Evolutionary conservation across 92 coral and sea anemone species (phyloP).

Genomic region (Porites cylindrica): DNA sequence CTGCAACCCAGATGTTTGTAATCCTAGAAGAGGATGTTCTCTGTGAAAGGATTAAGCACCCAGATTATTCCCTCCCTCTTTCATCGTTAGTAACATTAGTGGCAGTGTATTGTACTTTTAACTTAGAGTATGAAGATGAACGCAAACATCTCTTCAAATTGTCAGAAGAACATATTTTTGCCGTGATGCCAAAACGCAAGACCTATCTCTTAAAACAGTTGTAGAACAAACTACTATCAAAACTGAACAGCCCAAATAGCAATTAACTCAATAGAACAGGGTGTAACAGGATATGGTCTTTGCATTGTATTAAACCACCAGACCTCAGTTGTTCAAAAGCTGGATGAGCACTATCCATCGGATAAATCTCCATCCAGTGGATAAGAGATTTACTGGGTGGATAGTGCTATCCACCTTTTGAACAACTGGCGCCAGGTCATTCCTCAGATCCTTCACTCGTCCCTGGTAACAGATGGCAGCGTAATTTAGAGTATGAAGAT

Average conservation of each 20-base stretch:
- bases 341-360: too few species aligned
- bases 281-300: too few species aligned
- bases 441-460: not conserved
- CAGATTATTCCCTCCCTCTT: not conserved
- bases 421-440: not conserved
- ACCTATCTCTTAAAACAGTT: constrained; percentile 12
- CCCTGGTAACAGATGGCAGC: constrained; percentile 29
- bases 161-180: constrained; percentile 29
- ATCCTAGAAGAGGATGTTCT: constrained; percentile 21
- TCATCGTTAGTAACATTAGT: constrained; percentile 25
- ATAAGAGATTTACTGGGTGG: too few species aligned
- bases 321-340: too few species aligned
- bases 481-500: constrained; percentile 25
- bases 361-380: too few species aligned
- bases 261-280: too few species aligned
- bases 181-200: constrained; percentile 17
- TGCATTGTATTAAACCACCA: too few species aligned
- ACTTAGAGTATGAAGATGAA: constrained; percentile 20
- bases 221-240: constrained; percentile 30
- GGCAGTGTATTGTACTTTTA: constrained; percentile 38
- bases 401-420: too few species aligned
- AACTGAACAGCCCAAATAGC: constrained; percentile 6
- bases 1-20: constrained; percentile 26
- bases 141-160: constrained; percentile 20
- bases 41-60: not conserved